Percentiles rank a stretch among this genome's conserved stretches.
Evolutionary conservation across 2,113 vertebrate genomes (phyloP).

Genomic region (Acrocephalus arundinaceus): DNA sequence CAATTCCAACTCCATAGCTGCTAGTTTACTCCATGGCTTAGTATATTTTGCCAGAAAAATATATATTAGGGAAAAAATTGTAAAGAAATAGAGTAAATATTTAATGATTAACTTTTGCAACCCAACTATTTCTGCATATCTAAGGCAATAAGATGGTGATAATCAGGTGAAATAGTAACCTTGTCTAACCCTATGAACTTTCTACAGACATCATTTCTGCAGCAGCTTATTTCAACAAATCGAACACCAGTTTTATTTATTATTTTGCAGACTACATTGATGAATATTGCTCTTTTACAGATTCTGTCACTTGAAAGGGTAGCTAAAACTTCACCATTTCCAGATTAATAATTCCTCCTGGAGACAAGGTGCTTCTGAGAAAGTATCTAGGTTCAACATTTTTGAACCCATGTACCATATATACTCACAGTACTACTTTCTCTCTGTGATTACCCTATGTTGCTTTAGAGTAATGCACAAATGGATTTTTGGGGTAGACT

Average conservation of each 20-base stretch:
- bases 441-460: background rate
- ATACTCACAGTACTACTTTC: background rate
- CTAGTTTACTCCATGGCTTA: background rate
- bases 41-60: background rate
- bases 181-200: background rate
- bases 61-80: background rate
- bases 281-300: background rate
- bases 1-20: background rate
- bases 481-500: background rate
- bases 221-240: background rate
- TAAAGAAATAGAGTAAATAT: background rate
- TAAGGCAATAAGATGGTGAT: background rate
- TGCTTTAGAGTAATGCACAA: background rate
- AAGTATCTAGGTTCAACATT: background rate
- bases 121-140: background rate
- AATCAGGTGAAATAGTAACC: background rate
- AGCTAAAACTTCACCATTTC: background rate
- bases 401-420: background rate
- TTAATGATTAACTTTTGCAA: background rate
- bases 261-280: background rate
- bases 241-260: background rate
- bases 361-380: background rate
- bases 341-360: background rate
- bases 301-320: background rate
- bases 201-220: background rate